Conservation (phyloP, 2,113 vertebrate genomes). For the Alethe diademata region DNA sequence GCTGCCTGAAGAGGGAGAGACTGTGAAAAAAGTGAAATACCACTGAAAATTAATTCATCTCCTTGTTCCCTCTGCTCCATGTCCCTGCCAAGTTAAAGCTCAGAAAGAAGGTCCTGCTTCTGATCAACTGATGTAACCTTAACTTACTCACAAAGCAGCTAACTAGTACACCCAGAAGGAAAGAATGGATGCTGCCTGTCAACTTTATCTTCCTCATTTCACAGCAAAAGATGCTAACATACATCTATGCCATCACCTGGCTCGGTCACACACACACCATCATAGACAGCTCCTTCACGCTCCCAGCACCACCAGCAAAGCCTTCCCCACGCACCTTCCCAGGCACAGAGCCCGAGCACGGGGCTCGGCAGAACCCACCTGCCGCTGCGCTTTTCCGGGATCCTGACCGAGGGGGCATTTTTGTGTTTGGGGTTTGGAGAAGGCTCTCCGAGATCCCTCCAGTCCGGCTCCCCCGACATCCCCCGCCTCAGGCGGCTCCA, state of each 20-base stretch:
- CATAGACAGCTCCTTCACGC: background rate
- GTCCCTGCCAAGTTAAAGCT: background rate
- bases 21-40: background rate
- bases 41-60: background rate
- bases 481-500: background rate
- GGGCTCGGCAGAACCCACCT: background rate
- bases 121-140: background rate
- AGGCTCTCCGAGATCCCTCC: background rate
- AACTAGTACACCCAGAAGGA: background rate
- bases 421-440: no score
- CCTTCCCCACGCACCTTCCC: no score
- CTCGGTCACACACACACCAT: fast-evolving
- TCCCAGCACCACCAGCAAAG: background rate
- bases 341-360: background rate
- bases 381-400: background rate
- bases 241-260: no score
- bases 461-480: background rate
- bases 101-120: background rate
- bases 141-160: background rate
- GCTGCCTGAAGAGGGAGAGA: background rate
- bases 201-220: background rate
- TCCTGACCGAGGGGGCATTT: no score
- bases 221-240: no score
- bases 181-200: background rate
- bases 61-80: background rate